Percentiles rank a stretch among this genome's conserved stretches.
Evolutionary conservation across 92 coral and sea anemone species (phyloP).

Genomic region (Epizoanthus scotinus): DNA sequence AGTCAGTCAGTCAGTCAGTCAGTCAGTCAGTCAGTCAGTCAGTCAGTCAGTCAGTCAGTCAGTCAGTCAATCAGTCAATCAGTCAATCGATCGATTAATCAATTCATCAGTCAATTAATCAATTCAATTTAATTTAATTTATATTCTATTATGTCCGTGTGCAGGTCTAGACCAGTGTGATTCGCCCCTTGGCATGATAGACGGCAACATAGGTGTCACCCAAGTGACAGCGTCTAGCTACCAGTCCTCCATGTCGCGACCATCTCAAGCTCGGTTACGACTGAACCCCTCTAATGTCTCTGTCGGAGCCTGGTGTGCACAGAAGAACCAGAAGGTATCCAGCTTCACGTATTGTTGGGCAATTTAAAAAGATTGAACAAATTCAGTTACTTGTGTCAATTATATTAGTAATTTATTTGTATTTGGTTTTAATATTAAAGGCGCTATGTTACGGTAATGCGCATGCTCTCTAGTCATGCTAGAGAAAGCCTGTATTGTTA

Average conservation of each 20-base stretch:
- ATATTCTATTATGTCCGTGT: background rate
- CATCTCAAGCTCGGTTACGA: constrained; percentile 83
- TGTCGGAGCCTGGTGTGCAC: constrained; percentile 89
- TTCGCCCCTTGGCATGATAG: constrained; percentile 94
- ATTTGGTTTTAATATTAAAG: too few relatives aligned
- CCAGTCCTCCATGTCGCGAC: constrained; percentile 51
- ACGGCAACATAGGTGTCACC: constrained; percentile 67
- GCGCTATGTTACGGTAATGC: too few relatives aligned
- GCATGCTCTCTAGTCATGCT: too few relatives aligned
- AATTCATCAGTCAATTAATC: too few relatives aligned
- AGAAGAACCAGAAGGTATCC: constrained; percentile 55
- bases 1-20: too few relatives aligned
- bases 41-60: too few relatives aligned
- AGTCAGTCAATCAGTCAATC: too few relatives aligned
- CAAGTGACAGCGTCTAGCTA: constrained; percentile 84
- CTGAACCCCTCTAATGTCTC: constrained; percentile 53
- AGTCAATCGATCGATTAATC: background rate
- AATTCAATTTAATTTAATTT: background rate
- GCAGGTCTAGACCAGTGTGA: constrained; percentile 80
- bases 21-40: too few relatives aligned
- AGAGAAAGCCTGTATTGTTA: too few relatives aligned
- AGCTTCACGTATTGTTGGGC: background rate
- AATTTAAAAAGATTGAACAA: background rate
- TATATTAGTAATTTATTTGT: too few relatives aligned
- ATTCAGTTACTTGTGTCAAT: too few relatives aligned